Evolutionary conservation across 2,113 vertebrate species (phyloP).

Genomic region (Oncorhynchus keta): DNA sequence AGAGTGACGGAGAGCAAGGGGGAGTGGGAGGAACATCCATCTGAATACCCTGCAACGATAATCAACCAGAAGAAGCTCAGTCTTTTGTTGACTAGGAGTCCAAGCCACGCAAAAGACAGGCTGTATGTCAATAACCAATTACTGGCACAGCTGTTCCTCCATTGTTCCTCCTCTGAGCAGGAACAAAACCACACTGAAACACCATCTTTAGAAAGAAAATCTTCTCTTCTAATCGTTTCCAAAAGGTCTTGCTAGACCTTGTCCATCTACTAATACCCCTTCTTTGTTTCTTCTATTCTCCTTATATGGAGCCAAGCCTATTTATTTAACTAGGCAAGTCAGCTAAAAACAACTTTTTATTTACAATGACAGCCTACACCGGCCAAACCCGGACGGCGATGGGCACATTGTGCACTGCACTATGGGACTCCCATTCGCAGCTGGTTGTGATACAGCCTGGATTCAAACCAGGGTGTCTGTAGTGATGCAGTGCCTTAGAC

Average conservation of each 20-base stretch:
- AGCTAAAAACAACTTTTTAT: too few relatives aligned
- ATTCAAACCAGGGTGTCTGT: too few relatives aligned
- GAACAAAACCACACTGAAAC: not conserved
- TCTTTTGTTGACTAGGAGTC: constrained; percentile 1
- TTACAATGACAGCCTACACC: too few relatives aligned
- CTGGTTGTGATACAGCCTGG: too few relatives aligned
- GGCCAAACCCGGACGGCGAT: too few relatives aligned
- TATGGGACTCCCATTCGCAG: too few relatives aligned
- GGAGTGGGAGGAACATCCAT: not conserved
- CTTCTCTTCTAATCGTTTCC: not conserved
- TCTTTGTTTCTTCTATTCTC: not conserved
- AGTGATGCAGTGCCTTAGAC: too few relatives aligned
- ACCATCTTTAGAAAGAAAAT: not conserved
- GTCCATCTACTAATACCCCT: not conserved
- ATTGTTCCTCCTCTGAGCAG: too few relatives aligned
- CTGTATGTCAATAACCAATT: constrained; percentile 1
- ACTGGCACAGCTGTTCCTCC: not conserved
- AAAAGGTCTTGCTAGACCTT: not conserved
- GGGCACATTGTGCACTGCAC: too few relatives aligned
- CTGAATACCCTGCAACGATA: constrained; percentile 35
- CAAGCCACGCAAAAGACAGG: not conserved
- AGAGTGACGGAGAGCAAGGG: not conserved
- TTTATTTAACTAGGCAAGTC: not conserved
- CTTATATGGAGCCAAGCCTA: not conserved
- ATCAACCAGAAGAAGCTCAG: constrained; percentile 19